Evolutionary conservation across 2,797 vertebrate species (phyloP).

Genomic region (Corythornis leucogaster): DNA sequence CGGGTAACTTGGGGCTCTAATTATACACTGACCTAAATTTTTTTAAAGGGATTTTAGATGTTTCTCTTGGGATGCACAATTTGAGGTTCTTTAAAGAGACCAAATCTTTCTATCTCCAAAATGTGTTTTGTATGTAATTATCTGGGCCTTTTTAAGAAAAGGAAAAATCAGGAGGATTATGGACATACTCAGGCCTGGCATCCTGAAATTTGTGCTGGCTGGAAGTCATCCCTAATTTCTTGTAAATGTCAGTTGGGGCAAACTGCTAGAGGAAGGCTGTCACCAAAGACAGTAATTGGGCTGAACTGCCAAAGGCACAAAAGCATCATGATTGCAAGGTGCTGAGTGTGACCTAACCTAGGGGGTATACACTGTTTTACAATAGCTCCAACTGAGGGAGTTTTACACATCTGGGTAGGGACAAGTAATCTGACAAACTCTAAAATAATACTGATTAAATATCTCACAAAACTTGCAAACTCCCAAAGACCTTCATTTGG

Average conservation of each 20-base stretch:
- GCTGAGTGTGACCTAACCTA: neutral
- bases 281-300: neutral
- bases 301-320: neutral
- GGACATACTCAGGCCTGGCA: neutral
- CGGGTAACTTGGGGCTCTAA: neutral
- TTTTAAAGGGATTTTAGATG: neutral
- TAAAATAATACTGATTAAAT: neutral
- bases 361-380: neutral
- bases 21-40: constrained; percentile 41
- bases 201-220: neutral
- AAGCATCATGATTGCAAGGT: neutral
- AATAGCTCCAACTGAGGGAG: neutral
- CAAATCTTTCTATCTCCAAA: neutral
- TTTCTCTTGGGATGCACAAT: neutral
- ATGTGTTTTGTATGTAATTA: neutral
- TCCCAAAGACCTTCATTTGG: neutral
- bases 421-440: neutral
- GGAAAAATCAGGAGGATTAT: neutral
- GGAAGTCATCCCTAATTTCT: neutral
- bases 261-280: neutral
- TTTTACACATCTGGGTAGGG: neutral
- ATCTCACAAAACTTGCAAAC: neutral
- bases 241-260: neutral
- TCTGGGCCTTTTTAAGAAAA: neutral
- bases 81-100: neutral